Conservation (phyloP, 1,140 invertebrate species). For the Papilio polytes region DNA sequence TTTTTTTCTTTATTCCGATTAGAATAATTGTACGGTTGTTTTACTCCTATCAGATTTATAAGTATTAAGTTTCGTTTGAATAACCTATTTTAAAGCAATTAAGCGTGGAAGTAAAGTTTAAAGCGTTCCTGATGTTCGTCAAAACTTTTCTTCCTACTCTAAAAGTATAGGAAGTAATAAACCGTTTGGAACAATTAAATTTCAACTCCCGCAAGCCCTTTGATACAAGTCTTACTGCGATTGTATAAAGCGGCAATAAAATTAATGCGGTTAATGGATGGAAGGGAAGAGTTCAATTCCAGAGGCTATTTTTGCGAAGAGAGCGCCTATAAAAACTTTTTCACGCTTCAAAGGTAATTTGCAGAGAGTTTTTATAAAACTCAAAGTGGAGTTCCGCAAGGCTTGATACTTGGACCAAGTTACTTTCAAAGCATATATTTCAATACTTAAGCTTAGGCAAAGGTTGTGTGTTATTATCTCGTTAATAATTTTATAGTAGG, state of each 20-base stretch:
- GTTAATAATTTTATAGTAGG: not conserved
- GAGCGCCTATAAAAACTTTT: constrained; percentile 34
- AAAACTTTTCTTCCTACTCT: constrained; percentile 25
- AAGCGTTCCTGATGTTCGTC: not conserved
- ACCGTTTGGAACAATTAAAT: constrained; percentile 28
- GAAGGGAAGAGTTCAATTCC: constrained; percentile 38
- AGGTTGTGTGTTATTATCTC: not conserved
- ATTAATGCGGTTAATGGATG: constrained; percentile 37
- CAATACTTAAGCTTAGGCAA: not conserved
- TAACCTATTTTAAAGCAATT: constrained; percentile 4
- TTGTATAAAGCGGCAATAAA: constrained; percentile 29
- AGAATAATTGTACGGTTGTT: not conserved
- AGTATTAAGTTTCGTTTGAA: not conserved
- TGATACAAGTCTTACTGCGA: constrained; percentile 18
- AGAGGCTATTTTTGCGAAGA: constrained; percentile 26
- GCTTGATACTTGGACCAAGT: not conserved
- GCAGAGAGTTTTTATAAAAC: constrained; percentile 7
- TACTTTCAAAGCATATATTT: not conserved
- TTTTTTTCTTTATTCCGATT: not conserved
- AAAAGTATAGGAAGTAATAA: constrained; percentile 27
- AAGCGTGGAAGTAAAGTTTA: not conserved
- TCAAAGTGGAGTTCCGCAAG: not conserved
- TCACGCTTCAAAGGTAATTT: constrained; percentile 24
- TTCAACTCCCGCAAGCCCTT: constrained; percentile 26
- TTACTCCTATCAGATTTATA: not conserved